Conservation (phyloP, 2,888 invertebrate genomes). For the Sceliomorpha sp. region DNA sequence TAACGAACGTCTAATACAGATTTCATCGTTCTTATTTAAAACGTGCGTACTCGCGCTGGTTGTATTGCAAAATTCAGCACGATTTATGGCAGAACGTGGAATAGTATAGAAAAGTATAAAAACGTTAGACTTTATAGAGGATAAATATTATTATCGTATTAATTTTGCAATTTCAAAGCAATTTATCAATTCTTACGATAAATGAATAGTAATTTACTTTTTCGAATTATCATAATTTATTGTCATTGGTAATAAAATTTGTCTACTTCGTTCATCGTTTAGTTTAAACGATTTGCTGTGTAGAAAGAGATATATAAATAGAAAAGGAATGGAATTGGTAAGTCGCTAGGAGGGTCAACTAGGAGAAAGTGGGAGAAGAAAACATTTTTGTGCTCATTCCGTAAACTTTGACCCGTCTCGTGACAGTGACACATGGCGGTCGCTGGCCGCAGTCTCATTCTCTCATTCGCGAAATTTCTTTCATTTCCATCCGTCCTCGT, state of each 20-base stretch:
- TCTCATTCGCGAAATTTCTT: conserved; percentile 41
- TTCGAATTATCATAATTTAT: conserved; percentile 11
- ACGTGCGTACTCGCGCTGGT: too few relatives aligned
- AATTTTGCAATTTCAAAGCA: too few relatives aligned
- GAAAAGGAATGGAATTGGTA: conserved; percentile 17
- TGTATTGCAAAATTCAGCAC: too few relatives aligned
- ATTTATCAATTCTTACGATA: too few relatives aligned
- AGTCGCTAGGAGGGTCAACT: conserved; percentile 34
- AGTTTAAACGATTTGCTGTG: conserved; percentile 32
- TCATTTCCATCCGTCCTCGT: conserved; percentile 17
- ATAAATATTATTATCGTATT: too few relatives aligned
- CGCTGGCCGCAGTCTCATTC: conserved; percentile 56
- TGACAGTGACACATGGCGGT: conserved; percentile 72
- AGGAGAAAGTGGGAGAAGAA: conserved; percentile 41
- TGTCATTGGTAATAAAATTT: conserved; percentile 3
- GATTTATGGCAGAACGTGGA: too few relatives aligned
- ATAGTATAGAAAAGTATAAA: too few relatives aligned
- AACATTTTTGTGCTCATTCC: conserved; percentile 66
- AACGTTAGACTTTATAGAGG: too few relatives aligned
- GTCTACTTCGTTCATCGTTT: conserved; percentile 5
- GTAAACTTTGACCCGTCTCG: conserved; percentile 70
- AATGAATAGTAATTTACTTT: too few relatives aligned
- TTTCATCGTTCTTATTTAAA: too few relatives aligned
- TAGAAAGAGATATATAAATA: conserved; percentile 25
- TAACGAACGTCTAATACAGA: too few relatives aligned